Percentiles rank a stretch among this genome's conserved stretches.
Conservation (phyloP, 1,140 invertebrate genomes). For the Eueides isabella region DNA sequence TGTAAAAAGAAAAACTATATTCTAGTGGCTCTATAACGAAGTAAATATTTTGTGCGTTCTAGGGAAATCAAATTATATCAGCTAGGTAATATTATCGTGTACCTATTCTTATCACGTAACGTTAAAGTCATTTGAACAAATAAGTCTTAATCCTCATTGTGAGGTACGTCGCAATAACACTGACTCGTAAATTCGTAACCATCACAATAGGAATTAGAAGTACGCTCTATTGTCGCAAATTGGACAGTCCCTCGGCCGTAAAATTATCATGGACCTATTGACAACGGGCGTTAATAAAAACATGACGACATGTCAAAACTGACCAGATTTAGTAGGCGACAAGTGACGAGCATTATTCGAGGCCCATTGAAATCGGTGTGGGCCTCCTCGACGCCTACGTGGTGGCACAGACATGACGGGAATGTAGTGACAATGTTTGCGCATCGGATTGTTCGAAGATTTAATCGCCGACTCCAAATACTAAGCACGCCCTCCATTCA, state of each 20-base stretch:
- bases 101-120: conserved; percentile 49
- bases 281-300: conserved; percentile 75
- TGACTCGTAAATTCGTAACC: conserved; percentile 64
- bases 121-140: conserved; percentile 73
- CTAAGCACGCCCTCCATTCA: conserved; percentile 72
- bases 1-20: no score
- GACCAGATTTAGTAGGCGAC: conserved; percentile 75
- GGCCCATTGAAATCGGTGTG: conserved; percentile 75
- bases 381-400: conserved; percentile 72
- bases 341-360: conserved; percentile 73
- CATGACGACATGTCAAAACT: conserved; percentile 81
- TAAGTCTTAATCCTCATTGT: conserved; percentile 76
- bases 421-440: conserved; percentile 73
- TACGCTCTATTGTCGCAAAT: conserved; percentile 74
- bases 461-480: conserved; percentile 68
- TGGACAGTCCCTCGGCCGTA: conserved; percentile 65
- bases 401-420: conserved; percentile 50
- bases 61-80: conserved; percentile 38
- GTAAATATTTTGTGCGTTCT: neutral
- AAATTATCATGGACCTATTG: conserved; percentile 67
- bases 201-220: conserved; percentile 76
- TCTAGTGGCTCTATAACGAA: no score
- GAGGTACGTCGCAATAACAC: conserved; percentile 66
- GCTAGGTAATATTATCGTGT: conserved; percentile 40
- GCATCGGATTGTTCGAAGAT: conserved; percentile 64